These are phyloP conservation scores for Acanthiza pusilla DNA, from an alignment of 2,797 vertebrate genomes.

Conservation along the genomic window DNA sequence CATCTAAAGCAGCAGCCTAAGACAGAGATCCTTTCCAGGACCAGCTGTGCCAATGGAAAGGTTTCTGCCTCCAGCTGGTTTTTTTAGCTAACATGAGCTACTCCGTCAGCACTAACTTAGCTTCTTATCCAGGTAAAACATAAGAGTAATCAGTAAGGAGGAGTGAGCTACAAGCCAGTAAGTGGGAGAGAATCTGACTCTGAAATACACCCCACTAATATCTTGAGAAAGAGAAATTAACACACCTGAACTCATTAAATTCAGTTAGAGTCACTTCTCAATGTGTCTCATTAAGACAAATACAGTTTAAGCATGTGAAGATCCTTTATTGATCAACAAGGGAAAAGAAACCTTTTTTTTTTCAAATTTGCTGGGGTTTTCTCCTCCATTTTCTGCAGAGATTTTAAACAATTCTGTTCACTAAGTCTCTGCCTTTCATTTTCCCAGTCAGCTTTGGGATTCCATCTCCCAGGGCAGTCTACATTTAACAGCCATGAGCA, in stretches of 20 bases:
- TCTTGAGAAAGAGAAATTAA: background rate
- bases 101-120: background rate
- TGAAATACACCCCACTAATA: background rate
- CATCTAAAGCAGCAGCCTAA: background rate
- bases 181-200: background rate
- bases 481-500: background rate
- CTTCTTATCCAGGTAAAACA: background rate
- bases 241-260: background rate
- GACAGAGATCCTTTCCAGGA: background rate
- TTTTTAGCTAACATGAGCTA: background rate
- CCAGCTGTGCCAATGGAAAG: background rate
- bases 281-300: background rate
- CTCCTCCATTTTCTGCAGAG: background rate
- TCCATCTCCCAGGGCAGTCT: background rate
- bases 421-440: background rate
- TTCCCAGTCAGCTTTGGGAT: constrained; percentile 4
- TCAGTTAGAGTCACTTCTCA: background rate
- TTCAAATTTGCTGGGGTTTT: background rate
- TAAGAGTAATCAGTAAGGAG: background rate
- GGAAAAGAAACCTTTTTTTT: background rate
- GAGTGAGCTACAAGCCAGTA: background rate
- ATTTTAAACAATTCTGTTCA: background rate
- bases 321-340: background rate
- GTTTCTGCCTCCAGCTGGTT: background rate
- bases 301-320: background rate